Percentiles rank a stretch among this genome's conserved stretches.
Evolutionary conservation across 2,888 invertebrate genomes (phyloP).

Genomic region (Noctuana brunneofusca): DNA sequence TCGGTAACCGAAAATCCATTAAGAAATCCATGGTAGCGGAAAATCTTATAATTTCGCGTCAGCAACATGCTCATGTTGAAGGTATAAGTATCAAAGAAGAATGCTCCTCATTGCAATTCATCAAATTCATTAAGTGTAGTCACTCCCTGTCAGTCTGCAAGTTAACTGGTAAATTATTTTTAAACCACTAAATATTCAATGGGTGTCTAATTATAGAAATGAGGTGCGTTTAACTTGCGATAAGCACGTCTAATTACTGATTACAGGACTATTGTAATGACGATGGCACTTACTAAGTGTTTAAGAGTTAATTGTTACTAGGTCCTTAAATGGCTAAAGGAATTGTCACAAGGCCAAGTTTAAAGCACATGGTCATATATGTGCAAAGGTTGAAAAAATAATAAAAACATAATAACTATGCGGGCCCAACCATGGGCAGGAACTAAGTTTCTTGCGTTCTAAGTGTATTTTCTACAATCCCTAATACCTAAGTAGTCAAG

Average conservation of each 20-base stretch:
- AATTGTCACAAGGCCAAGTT: conserved; percentile 2
- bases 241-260: conserved; percentile 20
- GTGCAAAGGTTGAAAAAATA: not conserved
- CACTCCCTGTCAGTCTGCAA: not conserved
- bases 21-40: no score
- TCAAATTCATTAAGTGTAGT: conserved; percentile 4
- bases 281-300: not conserved
- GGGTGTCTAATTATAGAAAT: conserved; percentile 27
- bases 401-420: not conserved
- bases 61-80: no score
- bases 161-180: conserved; percentile 22
- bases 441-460: no score
- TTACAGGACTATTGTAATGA: conserved; percentile 20
- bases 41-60: no score
- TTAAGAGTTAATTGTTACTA: not conserved
- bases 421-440: not conserved
- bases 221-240: conserved; percentile 20
- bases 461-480: no score
- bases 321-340: not conserved
- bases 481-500: no score
- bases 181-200: conserved; percentile 28
- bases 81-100: no score
- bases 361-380: not conserved
- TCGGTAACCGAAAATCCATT: no score
- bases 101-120: not conserved